Conservation (phyloP, 2,797 vertebrate species). For the Sciaenops ocellatus region DNA sequence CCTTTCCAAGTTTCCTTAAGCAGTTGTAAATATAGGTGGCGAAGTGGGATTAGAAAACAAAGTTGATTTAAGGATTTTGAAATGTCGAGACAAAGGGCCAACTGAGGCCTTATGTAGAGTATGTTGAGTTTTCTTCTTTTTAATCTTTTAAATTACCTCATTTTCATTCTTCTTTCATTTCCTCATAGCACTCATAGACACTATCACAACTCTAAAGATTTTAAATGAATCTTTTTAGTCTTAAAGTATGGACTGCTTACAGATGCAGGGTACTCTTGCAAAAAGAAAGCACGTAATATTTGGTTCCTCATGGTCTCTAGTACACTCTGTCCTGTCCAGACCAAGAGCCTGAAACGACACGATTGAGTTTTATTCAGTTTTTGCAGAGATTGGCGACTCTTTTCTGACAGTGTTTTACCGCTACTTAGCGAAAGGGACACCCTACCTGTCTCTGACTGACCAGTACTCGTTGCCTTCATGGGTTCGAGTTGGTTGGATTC, state of each 20-base stretch:
- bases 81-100: constrained; percentile 24
- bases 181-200: neutral
- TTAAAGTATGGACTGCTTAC: neutral
- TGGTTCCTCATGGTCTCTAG: neutral
- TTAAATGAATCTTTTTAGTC: neutral
- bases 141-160: neutral
- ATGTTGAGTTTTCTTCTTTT: neutral
- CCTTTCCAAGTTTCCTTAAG: constrained; percentile 71
- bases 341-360: no score
- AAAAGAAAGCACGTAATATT: neutral
- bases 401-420: no score
- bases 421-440: no score
- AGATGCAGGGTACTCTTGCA: neutral
- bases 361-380: no score
- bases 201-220: neutral
- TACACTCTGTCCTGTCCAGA: no score
- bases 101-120: neutral
- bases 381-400: no score
- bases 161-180: neutral
- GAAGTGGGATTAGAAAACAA: constrained; percentile 70
- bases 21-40: constrained; percentile 74
- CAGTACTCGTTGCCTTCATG: no score
- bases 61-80: constrained; percentile 77
- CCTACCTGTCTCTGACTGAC: no score
- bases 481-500: no score